Evolutionary conservation across 2,797 vertebrate genomes (phyloP), one percentile per base, ranked within the genome.

Genomic region (Tapirus indicus): DNA sequence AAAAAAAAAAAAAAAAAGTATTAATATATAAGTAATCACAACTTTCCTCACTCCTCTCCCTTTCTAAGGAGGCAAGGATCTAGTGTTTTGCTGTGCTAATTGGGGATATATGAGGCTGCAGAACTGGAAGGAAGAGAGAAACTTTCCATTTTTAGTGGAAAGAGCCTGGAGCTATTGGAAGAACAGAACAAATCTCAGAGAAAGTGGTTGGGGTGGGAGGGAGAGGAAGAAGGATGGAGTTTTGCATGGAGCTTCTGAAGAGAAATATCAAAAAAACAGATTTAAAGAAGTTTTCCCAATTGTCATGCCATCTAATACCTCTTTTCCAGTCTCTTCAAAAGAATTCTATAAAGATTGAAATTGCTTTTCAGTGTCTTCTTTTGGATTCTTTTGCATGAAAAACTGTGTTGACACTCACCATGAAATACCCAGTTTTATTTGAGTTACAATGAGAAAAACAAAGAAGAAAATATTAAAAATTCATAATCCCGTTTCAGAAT

Each of bases 381-480:
- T 92, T 60, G 44, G 35, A 29, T 52, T 64, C 17, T 77, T 89
- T 71, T 35, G 25, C 68, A 62, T 77, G n/a, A 10, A 64, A 94
- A 84, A 12, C 41, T 54, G 13, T 62, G 13, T 68, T 74, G 64
- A 44, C 41, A 90, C 35, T 64, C 25, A 72, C 35, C 5, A 16
- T 7, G 44, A 88, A 95, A 93, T 88, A 88, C 0, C 0, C 72
- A 5, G 25, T 69, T 94, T 68, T 79, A 47, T 78, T 62, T 95
- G 72, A 20, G n/a, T 85, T 69, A 88, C 44, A 41, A 75, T 85
- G 80, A 69, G 52, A 69, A 78, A 69, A 91, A 69, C 79, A 49
- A 90, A 87, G 58, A 86, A 62, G 71, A 88, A 77, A 83, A 49
- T 91, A 47, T 68, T 58, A 47, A 85, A 86, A 83, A 32, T 86